Evolutionary conservation across 2,888 invertebrate genomes (phyloP).

Genomic region (Xestia sexstrigata): DNA sequence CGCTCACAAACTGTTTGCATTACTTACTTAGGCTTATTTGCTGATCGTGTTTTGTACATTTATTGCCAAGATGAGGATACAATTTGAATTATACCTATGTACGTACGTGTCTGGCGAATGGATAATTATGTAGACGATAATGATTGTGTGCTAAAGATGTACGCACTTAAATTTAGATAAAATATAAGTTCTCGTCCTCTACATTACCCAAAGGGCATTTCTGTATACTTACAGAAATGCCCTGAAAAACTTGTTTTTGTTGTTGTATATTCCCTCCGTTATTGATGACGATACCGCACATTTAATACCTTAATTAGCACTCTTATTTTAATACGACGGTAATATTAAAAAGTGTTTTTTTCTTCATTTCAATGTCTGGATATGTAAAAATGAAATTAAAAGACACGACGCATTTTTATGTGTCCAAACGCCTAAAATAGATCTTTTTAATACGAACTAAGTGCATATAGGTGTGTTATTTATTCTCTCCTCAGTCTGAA

Average conservation of each 20-base stretch:
- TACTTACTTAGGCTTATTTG: constrained; percentile 67
- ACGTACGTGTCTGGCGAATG: constrained; percentile 16
- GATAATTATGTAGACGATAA: constrained; percentile 6
- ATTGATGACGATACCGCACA: too few relatives aligned
- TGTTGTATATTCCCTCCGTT: too few relatives aligned
- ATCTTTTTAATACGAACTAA: neutral
- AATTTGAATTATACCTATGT: constrained; percentile 51
- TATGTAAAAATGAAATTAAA: neutral
- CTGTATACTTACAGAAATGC: too few relatives aligned
- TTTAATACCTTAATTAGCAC: too few relatives aligned
- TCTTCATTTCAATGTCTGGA: too few relatives aligned
- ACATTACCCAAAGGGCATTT: too few relatives aligned
- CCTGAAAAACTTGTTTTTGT: too few relatives aligned
- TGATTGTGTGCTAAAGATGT: neutral
- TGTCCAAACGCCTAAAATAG: neutral
- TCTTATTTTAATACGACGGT: too few relatives aligned
- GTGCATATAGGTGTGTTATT: neutral
- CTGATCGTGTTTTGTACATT: constrained; percentile 66
- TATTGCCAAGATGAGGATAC: constrained; percentile 59
- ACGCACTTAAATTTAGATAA: neutral
- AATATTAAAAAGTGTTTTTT: too few relatives aligned
- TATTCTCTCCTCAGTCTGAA: neutral
- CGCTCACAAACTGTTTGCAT: constrained; percentile 60
- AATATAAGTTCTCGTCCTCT: neutral
- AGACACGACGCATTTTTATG: neutral